Base-by-base conservation (phyloP, 1,140 invertebrate species). In the Macrocentrus cingulum region DNA sequence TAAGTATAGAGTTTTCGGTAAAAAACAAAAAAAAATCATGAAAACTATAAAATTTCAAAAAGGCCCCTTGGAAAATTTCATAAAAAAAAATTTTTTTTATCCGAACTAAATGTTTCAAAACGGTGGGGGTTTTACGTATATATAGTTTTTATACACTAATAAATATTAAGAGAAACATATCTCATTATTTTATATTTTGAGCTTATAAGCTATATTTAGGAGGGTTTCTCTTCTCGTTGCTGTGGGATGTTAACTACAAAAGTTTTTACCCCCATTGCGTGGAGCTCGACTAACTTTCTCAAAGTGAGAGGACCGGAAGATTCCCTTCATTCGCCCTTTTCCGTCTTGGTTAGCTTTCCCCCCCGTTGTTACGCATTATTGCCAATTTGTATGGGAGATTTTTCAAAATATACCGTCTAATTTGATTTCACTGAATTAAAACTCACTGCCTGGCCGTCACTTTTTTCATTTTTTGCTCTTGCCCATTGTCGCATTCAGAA, bases 161-260 rank as follows among this genome's bases (percentile, higher is more conserved):
- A 68, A 71, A 67, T 70, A 71, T 69, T 70, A 70, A 67, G 53
- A 63, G 48, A 53, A 57, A 61, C 60, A 54, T n/a, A n/a, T 67
- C 60, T 72, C 68, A 67, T 72, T 71, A 71, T 72, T 67, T 70
- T 58, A 67, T 62, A 62, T 71, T 70, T 67, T 69, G 69, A 70
- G 62, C 66, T 57, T 56, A 60, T 70, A 71, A 71, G 67, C 66
- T 53, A 59, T 71, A 72, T 72, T 72, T 71, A 72, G 67, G 70
- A 68, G 66, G 58, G 20, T 55, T 48, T 18, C 23, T 45, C 20
- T 18, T 16, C 42, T 20, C 36, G n/a, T 39, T 13, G 8, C 13
- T 56, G 29, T 51, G n/a, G 49, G 22, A 50, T 59, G 59, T 51
- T 60, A 57, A 53, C 53, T 61, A 62, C 58, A 62, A 69, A 70